Evolutionary conservation across 1,140 invertebrate genomes (phyloP).

Genomic region (Harpegnathos saltator): DNA sequence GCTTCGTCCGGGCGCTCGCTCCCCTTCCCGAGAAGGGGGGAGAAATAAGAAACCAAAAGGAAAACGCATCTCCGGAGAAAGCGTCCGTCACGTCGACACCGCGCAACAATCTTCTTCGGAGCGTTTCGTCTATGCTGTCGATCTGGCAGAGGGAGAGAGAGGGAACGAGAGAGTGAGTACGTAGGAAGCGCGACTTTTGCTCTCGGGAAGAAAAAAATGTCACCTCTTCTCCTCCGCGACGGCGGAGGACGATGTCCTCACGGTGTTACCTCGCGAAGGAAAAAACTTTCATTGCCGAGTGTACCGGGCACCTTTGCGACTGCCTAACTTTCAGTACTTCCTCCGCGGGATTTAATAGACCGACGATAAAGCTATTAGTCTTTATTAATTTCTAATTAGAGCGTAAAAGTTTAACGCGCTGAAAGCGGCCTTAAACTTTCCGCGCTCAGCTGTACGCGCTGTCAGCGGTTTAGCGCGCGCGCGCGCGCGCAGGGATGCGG

Average conservation of each 20-base stretch:
- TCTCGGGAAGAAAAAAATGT: constrained; percentile 16
- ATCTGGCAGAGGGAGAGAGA: too few species aligned
- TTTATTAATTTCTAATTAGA: constrained; percentile 81
- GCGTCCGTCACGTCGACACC: constrained; percentile 49
- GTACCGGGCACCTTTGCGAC: constrained; percentile 49
- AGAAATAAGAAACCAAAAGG: constrained; percentile 26
- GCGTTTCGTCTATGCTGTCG: constrained; percentile 39
- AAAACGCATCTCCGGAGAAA: not conserved
- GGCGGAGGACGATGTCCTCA: not conserved
- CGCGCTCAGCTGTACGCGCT: constrained; percentile 23
- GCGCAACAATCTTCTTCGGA: constrained; percentile 60
- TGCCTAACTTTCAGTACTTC: constrained; percentile 41
- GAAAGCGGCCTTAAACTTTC: constrained; percentile 68
- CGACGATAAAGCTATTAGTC: constrained; percentile 80
- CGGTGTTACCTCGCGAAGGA: constrained; percentile 35
- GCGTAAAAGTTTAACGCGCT: constrained; percentile 75
- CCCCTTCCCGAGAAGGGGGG: constrained; percentile 2
- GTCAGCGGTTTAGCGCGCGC: constrained; percentile 29
- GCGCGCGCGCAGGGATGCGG: constrained; percentile 36
- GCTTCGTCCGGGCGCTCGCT: constrained; percentile 16
- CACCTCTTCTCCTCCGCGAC: constrained; percentile 22
- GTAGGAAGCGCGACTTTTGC: constrained; percentile 41
- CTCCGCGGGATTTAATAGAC: constrained; percentile 76
- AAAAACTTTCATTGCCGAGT: constrained; percentile 43
- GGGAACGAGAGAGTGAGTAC: too few species aligned